Evolutionary conservation across 1,140 invertebrate genomes (phyloP), one percentile per base, ranked within the genome.

Genomic region (Dendrolimus kikuchii): DNA sequence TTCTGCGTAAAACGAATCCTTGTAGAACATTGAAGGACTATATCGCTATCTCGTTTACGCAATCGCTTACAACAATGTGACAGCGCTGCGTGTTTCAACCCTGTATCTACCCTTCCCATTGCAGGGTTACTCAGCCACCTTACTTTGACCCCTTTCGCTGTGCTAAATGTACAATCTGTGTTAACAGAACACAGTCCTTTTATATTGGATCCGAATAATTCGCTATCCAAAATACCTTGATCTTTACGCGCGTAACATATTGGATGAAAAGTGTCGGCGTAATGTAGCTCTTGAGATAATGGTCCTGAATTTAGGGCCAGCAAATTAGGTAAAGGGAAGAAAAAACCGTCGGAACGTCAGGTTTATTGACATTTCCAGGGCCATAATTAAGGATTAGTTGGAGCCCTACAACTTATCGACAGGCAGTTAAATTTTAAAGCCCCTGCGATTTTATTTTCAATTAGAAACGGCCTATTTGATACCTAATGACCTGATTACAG

Each of bases 291-390:
- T 23, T 23, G 23, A 23, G 23, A 23, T 23, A 23, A 51, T 38
- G 68, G 64, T 66, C 62, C 57, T 66, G 71, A 77, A 71, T 78
- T 83, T 83, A 79, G 75, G 78, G 76, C 71, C 67, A 74, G 81
- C 74, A 81, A 83, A 86, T 83, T 80, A 80, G 72, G 66, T 71
- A 74, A 74, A 77, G 82, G 76, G 68, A 67, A 74, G 67, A 67
- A 74, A 77, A 75, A 78, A 81, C 74, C 68, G 66, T 68, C 60
- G 58, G 57, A 76, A 75, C 64, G 70, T 77, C 75, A 72, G 68
- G 71, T 81, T 77, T 86, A 86, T 81, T 81, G 80, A 81, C 78
- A 79, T 83, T 81, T 75, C 69, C 64, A 63, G 64, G 63, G 73
- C 74, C 62, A 78, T 81, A 76, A 79, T 85, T 77, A 80, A 82